A percentile compares a stretch with the other conserved stretches of the same genome.
These are phyloP conservation scores for Anoplolepis gracilipes DNA, from an alignment of 1,140 invertebrate genomes.

Conservation along the genomic window DNA sequence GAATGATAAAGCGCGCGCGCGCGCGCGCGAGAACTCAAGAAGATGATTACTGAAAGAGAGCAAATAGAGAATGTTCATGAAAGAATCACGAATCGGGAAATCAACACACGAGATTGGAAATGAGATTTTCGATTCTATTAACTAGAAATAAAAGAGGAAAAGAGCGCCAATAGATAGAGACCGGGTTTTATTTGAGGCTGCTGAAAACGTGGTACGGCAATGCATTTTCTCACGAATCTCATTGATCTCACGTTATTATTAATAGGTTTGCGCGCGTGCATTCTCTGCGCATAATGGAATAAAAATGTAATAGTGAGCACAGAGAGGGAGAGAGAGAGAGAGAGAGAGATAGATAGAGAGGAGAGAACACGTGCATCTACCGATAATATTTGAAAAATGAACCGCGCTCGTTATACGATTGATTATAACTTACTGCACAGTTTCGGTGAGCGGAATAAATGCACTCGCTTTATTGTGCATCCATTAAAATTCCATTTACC, in stretches of 20 bases:
- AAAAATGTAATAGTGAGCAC: constrained; percentile 23
- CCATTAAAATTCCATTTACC: constrained; percentile 73
- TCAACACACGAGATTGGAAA: constrained; percentile 4
- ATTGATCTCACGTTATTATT: constrained; percentile 34
- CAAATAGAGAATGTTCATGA: not conserved
- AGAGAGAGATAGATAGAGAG: too few species aligned
- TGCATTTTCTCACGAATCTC: constrained; percentile 27
- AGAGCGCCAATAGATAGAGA: not conserved
- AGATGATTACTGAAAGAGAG: constrained; percentile 1
- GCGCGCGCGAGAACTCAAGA: not conserved
- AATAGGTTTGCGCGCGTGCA: constrained; percentile 24
- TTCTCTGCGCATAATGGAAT: constrained; percentile 19
- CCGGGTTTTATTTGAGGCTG: not conserved
- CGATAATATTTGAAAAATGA: constrained; percentile 59
- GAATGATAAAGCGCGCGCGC: constrained; percentile 32
- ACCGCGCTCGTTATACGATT: constrained; percentile 64
- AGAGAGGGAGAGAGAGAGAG: too few species aligned
- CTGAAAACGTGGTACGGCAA: not conserved
- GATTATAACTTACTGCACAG: constrained; percentile 58
- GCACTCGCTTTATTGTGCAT: constrained; percentile 48
- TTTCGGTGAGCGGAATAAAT: constrained; percentile 64
- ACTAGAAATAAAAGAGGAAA: constrained; percentile 9
- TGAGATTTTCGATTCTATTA: constrained; percentile 22
- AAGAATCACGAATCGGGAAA: not conserved
- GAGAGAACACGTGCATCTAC: constrained; percentile 2